Evolutionary conservation across 2,888 invertebrate genomes (phyloP).

Genomic region (Apocheima hispidaria): DNA sequence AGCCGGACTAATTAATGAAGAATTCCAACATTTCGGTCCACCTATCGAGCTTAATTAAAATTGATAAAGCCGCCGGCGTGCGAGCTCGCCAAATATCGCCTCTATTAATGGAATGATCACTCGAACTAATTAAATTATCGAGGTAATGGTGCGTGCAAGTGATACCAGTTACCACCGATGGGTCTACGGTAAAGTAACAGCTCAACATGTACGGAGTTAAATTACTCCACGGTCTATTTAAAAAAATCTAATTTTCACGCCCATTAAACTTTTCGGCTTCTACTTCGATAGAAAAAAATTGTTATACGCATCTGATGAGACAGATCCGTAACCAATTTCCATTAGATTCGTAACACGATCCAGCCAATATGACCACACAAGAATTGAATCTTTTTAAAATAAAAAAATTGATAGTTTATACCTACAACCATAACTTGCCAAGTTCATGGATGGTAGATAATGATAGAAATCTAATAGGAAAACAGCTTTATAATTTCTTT

Average conservation of each 20-base stretch:
- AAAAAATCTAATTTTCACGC: background rate
- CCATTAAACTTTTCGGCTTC: constrained; percentile 2
- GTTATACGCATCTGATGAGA: constrained; percentile 2
- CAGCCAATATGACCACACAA: constrained; percentile 13
- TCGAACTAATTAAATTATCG: constrained; percentile 85
- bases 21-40: constrained; percentile 85
- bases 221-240: constrained; percentile 12
- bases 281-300: background rate
- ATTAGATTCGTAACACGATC: constrained; percentile 6
- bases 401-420: no score
- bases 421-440: no score
- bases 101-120: constrained; percentile 85
- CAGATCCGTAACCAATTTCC: constrained; percentile 2
- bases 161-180: constrained; percentile 75
- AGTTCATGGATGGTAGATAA: no score
- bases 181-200: background rate
- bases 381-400: background rate
- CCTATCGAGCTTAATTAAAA: constrained; percentile 85
- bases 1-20: constrained; percentile 83
- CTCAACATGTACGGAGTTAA: constrained; percentile 2
- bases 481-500: constrained; percentile 1
- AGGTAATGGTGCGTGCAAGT: constrained; percentile 83
- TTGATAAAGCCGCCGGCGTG: constrained; percentile 81
- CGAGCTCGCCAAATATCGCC: constrained; percentile 81
- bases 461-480: background rate